Conservation (phyloP, 2,797 vertebrate genomes). For the Uromys caudimaculatus region DNA sequence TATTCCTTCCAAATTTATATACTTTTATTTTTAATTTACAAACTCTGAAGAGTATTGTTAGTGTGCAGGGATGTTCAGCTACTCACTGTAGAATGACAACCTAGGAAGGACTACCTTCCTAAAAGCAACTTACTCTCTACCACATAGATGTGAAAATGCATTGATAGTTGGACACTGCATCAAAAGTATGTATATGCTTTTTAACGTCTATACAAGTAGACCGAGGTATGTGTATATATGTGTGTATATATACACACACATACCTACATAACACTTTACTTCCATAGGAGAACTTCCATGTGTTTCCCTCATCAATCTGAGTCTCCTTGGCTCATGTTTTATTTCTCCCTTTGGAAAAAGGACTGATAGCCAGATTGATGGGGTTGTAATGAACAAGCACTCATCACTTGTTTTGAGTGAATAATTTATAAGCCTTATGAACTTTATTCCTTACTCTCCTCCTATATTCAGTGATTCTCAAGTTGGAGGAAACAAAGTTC, state of each 20-base stretch:
- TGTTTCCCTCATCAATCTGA: neutral
- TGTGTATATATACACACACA: no score
- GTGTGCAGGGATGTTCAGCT: neutral
- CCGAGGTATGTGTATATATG: neutral
- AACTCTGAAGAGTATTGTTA: neutral
- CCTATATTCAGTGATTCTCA: neutral
- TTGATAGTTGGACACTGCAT: neutral
- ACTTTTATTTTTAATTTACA: neutral
- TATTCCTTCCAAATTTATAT: neutral
- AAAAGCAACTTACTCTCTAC: neutral
- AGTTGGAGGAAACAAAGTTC: neutral
- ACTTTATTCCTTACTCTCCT: neutral
- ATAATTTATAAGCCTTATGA: neutral
- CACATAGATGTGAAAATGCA: neutral
- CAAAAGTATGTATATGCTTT: neutral
- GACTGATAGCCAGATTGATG: constrained; percentile 4
- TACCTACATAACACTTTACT: neutral
- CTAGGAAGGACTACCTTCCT: neutral
- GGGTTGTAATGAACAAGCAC: neutral
- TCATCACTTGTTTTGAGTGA: neutral
- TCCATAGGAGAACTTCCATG: neutral
- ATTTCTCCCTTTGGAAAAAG: neutral
- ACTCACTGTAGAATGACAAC: neutral
- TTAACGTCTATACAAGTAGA: neutral
- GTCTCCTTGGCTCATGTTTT: neutral